Base-by-base conservation (phyloP, 2,888 invertebrate species). In the Diadegma fenestrale region DNA sequence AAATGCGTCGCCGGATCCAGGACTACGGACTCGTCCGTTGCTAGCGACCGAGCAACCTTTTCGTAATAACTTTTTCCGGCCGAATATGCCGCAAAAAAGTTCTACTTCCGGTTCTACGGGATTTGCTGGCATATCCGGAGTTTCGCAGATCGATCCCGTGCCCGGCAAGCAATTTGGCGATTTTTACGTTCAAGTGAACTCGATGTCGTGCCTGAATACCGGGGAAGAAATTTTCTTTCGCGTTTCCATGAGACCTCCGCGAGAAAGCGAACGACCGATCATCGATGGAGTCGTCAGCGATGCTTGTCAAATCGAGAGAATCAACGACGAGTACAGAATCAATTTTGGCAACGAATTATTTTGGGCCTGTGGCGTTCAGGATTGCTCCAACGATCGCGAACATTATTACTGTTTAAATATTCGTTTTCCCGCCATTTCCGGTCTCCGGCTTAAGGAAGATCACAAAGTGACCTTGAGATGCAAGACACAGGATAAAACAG, bases 391-490 rank as follows among this genome's bases (percentile, higher is more conserved):
- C n/a, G 90, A 90, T 22, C 78, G 82, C 1, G 94, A 93, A 1
- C 91, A 90, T 82, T 94, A 95, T 89, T 94, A 95, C 88, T 96
- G 96, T 86, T 90, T 95, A n/a, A 93, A 94, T 5, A 61, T 96
- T 6, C 92, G 96, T 64, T 95, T 96, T 90, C 95, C 96, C 0
- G 93, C 94, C 0, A 94, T 96, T 12, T 89, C 94, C 33, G 95
- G 95, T 6, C 91, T 96, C 84, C 94, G 94, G 90, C 93, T 96
- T 8, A 94, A 94, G 1, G 94, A 94, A 41, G 96, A 96, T 89
- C 90, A 93, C 0, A 93, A 95, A 58, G 90, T 96, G 26, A 95
- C 95, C 5, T 90, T 96, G 64, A 95, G 95, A 87, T 96, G 96
- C 89, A 94, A 94, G 82, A 94, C 94, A 0, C 95, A 95, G 88